These are phyloP conservation scores for Brenthis hecate DNA, from an alignment of 2,888 invertebrate genomes.

Conservation along the genomic window DNA sequence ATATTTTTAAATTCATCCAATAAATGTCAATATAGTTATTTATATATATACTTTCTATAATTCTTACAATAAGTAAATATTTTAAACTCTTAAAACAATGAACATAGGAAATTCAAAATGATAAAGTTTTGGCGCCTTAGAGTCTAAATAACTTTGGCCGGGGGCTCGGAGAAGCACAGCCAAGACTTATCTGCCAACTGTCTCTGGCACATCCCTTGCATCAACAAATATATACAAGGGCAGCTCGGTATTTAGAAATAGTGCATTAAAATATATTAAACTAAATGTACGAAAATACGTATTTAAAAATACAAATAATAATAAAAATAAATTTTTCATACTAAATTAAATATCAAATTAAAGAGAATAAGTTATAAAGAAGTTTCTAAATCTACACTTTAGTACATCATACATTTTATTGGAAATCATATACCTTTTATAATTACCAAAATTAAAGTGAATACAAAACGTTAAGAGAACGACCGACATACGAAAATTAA, in stretches of 20 bases:
- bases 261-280: constrained; percentile 23
- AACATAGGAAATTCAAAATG: constrained; percentile 7
- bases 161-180: constrained; percentile 51
- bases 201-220: constrained; percentile 68
- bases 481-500: too few relatives aligned
- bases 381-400: too few relatives aligned
- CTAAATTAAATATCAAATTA: too few relatives aligned
- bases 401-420: too few relatives aligned
- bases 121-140: constrained; percentile 63
- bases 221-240: constrained; percentile 62
- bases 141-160: constrained; percentile 75
- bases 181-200: constrained; percentile 65
- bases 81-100: not conserved
- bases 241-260: constrained; percentile 51
- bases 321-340: too few relatives aligned
- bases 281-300: not conserved
- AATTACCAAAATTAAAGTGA: too few relatives aligned
- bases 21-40: not conserved
- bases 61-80: not conserved
- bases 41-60: not conserved
- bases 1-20: too few relatives aligned
- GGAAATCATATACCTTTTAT: too few relatives aligned
- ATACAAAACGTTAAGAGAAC: too few relatives aligned
- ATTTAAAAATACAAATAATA: too few relatives aligned
- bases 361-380: too few relatives aligned